A percentile compares a stretch with the other conserved stretches of the same genome.
These are phyloP conservation scores for Mellilla xanthometata DNA, from an alignment of 2,888 invertebrate genomes.

Conservation along the genomic window DNA sequence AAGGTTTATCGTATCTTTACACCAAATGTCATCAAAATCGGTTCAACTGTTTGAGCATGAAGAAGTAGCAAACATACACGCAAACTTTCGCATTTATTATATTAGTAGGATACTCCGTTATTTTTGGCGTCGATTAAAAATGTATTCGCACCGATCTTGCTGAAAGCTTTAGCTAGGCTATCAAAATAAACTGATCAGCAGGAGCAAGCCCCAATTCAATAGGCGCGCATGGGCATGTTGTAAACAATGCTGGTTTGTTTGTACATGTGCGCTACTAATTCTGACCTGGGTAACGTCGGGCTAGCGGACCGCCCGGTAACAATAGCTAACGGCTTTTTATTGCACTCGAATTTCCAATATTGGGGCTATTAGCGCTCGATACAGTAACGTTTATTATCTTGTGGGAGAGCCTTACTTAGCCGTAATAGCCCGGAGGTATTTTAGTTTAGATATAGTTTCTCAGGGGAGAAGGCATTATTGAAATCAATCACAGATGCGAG, in stretches of 20 bases:
- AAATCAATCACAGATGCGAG: too few species aligned
- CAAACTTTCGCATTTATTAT: too few species aligned
- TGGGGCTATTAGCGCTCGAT: slow-evolving; percentile 38
- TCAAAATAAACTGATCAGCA: slow-evolving; percentile 21
- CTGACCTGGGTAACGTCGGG: slow-evolving; percentile 54
- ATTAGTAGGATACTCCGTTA: too few species aligned
- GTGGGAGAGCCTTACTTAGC: neutral
- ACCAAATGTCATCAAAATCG: too few species aligned
- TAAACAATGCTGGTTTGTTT: slow-evolving; percentile 78
- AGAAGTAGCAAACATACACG: too few species aligned
- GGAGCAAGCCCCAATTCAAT: slow-evolving; percentile 36
- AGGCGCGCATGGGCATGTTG: slow-evolving; percentile 42
- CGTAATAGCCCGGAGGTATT: slow-evolving; percentile 1
- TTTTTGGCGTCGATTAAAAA: too few species aligned
- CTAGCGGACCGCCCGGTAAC: slow-evolving; percentile 63
- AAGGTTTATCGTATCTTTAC: too few species aligned
- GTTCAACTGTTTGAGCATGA: too few species aligned
- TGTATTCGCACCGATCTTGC: too few species aligned
- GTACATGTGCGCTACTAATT: slow-evolving; percentile 80
- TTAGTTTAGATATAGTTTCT: too few species aligned
- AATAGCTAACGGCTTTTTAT: slow-evolving; percentile 75
- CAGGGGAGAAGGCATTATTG: too few species aligned
- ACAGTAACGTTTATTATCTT: slow-evolving; percentile 1
- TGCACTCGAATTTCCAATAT: slow-evolving; percentile 62
- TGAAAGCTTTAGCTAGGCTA: slow-evolving; percentile 12